Conservation (phyloP, 1,140 invertebrate species). For the Agrilus planipennis region DNA sequence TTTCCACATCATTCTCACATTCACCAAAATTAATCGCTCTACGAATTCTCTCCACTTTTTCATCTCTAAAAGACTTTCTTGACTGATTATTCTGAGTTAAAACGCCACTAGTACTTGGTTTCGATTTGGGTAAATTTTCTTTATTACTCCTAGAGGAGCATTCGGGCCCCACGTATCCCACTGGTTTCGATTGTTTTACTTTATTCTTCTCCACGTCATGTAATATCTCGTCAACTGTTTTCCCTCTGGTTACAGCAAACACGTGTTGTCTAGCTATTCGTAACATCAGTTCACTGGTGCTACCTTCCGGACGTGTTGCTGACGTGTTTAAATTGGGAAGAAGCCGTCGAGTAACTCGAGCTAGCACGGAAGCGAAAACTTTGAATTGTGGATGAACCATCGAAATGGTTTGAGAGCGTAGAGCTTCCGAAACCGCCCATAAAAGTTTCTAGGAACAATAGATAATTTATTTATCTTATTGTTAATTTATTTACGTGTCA, state of each 20-base stretch:
- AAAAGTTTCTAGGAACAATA: constrained; percentile 56
- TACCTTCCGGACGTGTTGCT: constrained; percentile 36
- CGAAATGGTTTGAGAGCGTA: constrained; percentile 48
- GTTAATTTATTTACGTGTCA: no score
- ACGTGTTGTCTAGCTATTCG: constrained; percentile 50
- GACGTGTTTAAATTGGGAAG: constrained; percentile 34
- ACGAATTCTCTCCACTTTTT: constrained; percentile 7
- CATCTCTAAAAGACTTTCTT: neutral
- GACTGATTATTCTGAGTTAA: neutral
- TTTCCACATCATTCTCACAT: constrained; percentile 3
- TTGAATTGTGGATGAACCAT: constrained; percentile 51
- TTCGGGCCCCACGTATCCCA: constrained; percentile 23
- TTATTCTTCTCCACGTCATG: constrained; percentile 30
- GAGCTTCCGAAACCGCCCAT: constrained; percentile 54
- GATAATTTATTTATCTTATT: no score
- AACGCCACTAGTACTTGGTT: constrained; percentile 6
- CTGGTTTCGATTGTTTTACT: constrained; percentile 20
- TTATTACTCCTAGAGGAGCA: constrained; percentile 1
- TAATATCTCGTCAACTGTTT: constrained; percentile 42
- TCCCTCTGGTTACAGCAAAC: constrained; percentile 46
- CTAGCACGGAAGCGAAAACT: constrained; percentile 44
- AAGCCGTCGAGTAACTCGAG: constrained; percentile 38
- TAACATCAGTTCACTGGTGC: constrained; percentile 41
- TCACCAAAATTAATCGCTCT: constrained; percentile 9
- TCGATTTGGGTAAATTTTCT: constrained; percentile 12